Percentiles rank a stretch among this genome's conserved stretches.
Conservation (phyloP, 1,140 invertebrate genomes). For the Armadillidium nasatum region DNA sequence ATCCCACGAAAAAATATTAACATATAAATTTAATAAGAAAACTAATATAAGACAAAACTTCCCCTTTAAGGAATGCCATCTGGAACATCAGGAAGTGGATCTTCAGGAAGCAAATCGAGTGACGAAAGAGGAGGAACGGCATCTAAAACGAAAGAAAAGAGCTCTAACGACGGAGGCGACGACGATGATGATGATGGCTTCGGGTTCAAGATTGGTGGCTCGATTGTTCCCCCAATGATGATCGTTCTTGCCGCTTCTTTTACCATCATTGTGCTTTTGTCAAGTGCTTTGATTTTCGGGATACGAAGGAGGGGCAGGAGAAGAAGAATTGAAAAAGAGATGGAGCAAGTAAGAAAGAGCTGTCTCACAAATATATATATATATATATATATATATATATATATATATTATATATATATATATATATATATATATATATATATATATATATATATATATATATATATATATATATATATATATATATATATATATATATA, state of each 20-base stretch:
- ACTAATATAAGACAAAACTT: background rate
- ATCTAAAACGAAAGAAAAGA: background rate
- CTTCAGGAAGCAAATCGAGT: slow-evolving; percentile 2
- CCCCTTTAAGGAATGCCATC: background rate
- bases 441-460: slow-evolving; percentile 4
- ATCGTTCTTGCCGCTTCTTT: slow-evolving; percentile 22
- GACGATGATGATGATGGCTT: background rate
- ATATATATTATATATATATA: slow-evolving; percentile 7
- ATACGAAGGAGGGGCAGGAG: slow-evolving; percentile 20
- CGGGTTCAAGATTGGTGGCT: background rate
- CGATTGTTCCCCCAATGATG: slow-evolving; percentile 26
- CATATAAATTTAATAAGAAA: background rate
- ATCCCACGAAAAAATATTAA: background rate
- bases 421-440: slow-evolving; percentile 14
- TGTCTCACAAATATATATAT: background rate
- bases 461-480: slow-evolving; percentile 4
- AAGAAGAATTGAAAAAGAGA: slow-evolving; percentile 19
- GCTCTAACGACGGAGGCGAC: background rate
- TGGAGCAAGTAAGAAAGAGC: slow-evolving; percentile 19
- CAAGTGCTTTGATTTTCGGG: slow-evolving; percentile 22
- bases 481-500: slow-evolving; percentile 15
- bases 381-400: background rate
- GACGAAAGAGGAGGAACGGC: background rate
- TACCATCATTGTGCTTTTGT: slow-evolving; percentile 20
- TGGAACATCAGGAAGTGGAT: background rate